These are phyloP conservation scores for Lucilia sericata DNA, from an alignment of 1,140 invertebrate species.

Conservation along the genomic window DNA sequence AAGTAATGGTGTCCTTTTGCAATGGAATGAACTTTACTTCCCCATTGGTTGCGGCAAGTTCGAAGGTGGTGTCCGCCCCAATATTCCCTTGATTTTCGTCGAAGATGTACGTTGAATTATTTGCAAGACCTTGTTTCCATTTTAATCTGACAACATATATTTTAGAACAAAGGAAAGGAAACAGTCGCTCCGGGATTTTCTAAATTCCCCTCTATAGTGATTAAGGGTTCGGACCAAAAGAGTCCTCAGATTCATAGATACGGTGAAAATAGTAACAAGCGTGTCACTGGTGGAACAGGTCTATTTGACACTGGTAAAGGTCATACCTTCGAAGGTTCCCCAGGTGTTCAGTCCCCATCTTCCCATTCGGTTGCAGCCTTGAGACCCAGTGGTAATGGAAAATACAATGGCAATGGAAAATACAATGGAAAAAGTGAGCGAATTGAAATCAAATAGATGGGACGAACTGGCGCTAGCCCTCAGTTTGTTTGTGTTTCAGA, in stretches of 20 bases:
- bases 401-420: constrained; percentile 37
- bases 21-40: constrained; percentile 74
- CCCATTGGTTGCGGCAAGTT: constrained; percentile 72
- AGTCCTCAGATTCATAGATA: constrained; percentile 56
- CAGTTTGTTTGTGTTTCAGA: constrained; percentile 64
- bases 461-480: constrained; percentile 46
- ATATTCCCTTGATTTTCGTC: constrained; percentile 58
- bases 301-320: constrained; percentile 64
- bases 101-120: constrained; percentile 53
- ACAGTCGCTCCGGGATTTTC: constrained; percentile 40
- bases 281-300: constrained; percentile 51
- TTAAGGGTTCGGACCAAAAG: constrained; percentile 60
- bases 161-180: not conserved
- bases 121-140: not conserved
- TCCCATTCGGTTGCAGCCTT: constrained; percentile 59
- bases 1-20: constrained; percentile 70
- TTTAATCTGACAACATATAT: constrained; percentile 3
- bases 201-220: constrained; percentile 49
- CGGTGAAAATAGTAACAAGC: constrained; percentile 35
- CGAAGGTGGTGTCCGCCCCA: constrained; percentile 62
- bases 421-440: constrained; percentile 54
- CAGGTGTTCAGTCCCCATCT: constrained; percentile 59
- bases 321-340: constrained; percentile 56
- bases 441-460: constrained; percentile 17
- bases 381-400: constrained; percentile 50